phyloP scores from a whole-genome alignment of 2,888 invertebrate species.

The Malachius bipustulatus region DNA sequence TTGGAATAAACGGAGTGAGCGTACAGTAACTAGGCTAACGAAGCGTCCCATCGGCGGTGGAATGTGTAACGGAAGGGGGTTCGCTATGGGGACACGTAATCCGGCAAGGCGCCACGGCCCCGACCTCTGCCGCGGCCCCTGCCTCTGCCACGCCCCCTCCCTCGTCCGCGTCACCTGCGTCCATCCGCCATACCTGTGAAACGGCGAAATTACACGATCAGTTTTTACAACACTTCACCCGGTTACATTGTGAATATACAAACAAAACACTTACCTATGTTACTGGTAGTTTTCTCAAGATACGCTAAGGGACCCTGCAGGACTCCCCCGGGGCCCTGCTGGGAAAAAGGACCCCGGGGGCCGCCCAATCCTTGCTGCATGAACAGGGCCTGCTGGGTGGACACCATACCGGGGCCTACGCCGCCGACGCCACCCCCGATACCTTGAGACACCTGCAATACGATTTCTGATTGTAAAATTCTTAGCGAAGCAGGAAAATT shows the following conservation, averaged over 20 bases:
- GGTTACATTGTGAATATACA: neutral
- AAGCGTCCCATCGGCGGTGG: too few relatives aligned
- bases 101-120: constrained; percentile 44
- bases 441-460: constrained; percentile 32
- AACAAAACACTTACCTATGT: constrained; percentile 50
- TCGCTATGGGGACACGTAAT: constrained; percentile 36
- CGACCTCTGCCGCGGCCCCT: constrained; percentile 71
- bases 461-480: too few relatives aligned
- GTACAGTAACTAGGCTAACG: too few relatives aligned
- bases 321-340: constrained; percentile 41
- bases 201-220: constrained; percentile 10
- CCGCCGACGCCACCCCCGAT: constrained; percentile 26
- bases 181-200: constrained; percentile 65
- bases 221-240: neutral
- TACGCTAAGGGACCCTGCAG: constrained; percentile 77
- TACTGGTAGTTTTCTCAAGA: constrained; percentile 81
- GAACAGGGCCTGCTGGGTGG: constrained; percentile 43
- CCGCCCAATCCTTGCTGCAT: constrained; percentile 41
- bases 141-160: constrained; percentile 65
- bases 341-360: constrained; percentile 40
- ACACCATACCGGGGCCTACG: constrained; percentile 34
- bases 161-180: constrained; percentile 76
- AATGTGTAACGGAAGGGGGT: constrained; percentile 33
- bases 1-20: too few relatives aligned
- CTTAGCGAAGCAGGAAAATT: too few relatives aligned